These are phyloP conservation scores for Perithous albicinctus DNA, from an alignment of 2,888 invertebrate species.

Conservation along the genomic window DNA sequence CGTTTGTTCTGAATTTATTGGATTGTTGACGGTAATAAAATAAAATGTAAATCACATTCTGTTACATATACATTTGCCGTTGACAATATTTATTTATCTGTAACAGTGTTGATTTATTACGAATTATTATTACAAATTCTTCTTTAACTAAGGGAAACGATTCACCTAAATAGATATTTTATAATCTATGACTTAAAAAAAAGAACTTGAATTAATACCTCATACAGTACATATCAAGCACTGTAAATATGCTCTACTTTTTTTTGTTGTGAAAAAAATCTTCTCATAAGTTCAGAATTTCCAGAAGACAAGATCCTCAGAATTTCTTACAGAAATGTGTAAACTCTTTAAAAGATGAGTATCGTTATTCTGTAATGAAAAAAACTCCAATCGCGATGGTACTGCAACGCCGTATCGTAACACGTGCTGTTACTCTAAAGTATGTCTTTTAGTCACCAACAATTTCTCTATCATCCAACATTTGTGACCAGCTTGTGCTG, in stretches of 20 bases:
- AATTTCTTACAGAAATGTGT: not conserved
- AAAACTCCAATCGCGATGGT: slow-evolving; percentile 56
- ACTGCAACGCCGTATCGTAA: slow-evolving; percentile 49
- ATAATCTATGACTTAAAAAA: too few species aligned
- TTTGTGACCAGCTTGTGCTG: slow-evolving; percentile 48
- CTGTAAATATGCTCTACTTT: too few species aligned
- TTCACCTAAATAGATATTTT: not conserved
- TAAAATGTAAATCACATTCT: not conserved
- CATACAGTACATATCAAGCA: too few species aligned
- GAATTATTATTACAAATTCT: too few species aligned
- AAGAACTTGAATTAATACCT: too few species aligned
- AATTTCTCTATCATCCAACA: slow-evolving; percentile 66
- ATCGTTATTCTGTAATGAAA: not conserved
- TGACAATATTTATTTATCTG: not conserved
- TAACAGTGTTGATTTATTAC: not conserved
- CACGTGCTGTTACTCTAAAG: slow-evolving; percentile 21
- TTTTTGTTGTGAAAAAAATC: not conserved
- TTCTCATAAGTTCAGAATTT: too few species aligned
- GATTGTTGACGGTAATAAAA: not conserved
- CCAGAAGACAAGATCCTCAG: too few species aligned
- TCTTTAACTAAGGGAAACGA: not conserved
- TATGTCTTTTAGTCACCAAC: slow-evolving; percentile 65
- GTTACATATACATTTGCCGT: not conserved
- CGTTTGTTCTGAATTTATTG: not conserved
- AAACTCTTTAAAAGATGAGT: not conserved